A percentile compares a stretch with the other conserved stretches of the same genome.
These are phyloP conservation scores for Leptestheria dahalacensis DNA, from an alignment of 1,140 invertebrate species.

Conservation along the genomic window DNA sequence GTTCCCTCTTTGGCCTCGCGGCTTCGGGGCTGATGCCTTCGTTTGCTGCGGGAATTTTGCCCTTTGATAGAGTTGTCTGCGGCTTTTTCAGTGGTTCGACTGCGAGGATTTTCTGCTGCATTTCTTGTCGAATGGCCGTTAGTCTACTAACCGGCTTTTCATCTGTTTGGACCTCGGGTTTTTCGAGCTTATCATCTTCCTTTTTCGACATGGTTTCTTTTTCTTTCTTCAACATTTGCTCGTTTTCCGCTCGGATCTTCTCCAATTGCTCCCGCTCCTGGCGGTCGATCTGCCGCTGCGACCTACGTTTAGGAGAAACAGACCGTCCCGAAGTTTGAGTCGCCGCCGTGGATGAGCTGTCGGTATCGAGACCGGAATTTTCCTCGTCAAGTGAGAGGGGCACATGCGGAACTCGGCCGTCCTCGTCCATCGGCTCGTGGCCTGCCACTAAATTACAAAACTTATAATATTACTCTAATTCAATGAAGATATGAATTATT, in stretches of 20 bases:
- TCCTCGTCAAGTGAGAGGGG: not conserved
- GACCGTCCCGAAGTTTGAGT: not conserved
- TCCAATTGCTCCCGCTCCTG: slow-evolving; percentile 27
- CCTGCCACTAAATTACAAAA: not conserved
- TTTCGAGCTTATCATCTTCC: not conserved
- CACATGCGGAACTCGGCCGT: slow-evolving; percentile 10
- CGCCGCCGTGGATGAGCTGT: not conserved
- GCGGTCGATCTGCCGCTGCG: slow-evolving; percentile 28
- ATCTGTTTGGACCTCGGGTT: not conserved
- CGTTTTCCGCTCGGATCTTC: slow-evolving; percentile 26
- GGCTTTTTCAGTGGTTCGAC: slow-evolving; percentile 12
- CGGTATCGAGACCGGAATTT: slow-evolving; percentile 7
- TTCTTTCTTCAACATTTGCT: slow-evolving; percentile 25
- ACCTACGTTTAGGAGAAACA: slow-evolving; percentile 23
- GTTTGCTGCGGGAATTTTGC: not conserved
- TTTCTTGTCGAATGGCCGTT: slow-evolving; percentile 7
- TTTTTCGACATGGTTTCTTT: slow-evolving; percentile 20
- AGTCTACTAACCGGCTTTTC: slow-evolving; percentile 3
- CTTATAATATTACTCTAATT: no score
- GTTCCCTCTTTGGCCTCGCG: slow-evolving; percentile 43
- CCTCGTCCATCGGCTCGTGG: not conserved
- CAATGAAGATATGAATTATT: no score
- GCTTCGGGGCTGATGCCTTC: not conserved
- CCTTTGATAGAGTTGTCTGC: not conserved
- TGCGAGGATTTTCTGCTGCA: slow-evolving; percentile 12